These are phyloP conservation scores for Agelas oroides DNA, from an alignment of 37 sponge, comb jelly and placozoan species.

Conservation along the genomic window DNA sequence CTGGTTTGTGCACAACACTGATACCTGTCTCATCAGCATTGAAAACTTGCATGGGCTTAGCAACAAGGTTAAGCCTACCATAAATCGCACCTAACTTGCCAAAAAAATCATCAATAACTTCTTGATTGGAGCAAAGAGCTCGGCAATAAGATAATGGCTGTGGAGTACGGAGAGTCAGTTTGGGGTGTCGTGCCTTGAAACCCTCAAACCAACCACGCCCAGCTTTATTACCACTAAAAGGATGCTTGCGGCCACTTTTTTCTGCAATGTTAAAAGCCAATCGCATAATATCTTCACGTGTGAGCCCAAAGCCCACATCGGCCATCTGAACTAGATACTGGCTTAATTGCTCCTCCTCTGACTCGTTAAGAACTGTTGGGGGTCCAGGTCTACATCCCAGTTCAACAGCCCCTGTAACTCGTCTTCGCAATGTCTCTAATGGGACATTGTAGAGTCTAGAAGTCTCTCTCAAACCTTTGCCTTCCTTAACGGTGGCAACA, in stretches of 20 bases:
- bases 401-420: slow-evolving; percentile 55
- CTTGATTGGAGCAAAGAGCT: slow-evolving; percentile 23
- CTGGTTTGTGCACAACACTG: slow-evolving; percentile 33
- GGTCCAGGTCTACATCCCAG: slow-evolving; percentile 46
- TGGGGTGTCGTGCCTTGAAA: slow-evolving; percentile 33
- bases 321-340: slow-evolving; percentile 44
- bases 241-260: slow-evolving; percentile 16
- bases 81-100: slow-evolving; percentile 27
- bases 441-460: slow-evolving; percentile 33
- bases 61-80: slow-evolving; percentile 34
- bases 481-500: slow-evolving; percentile 20
- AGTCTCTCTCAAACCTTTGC: slow-evolving; percentile 55
- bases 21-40: slow-evolving; percentile 56
- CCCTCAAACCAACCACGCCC: slow-evolving; percentile 49
- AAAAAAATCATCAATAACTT: slow-evolving; percentile 33
- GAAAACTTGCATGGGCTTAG: slow-evolving; percentile 56
- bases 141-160: slow-evolving; percentile 20
- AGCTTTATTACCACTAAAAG: slow-evolving; percentile 8
- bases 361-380: slow-evolving; percentile 41
- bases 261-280: slow-evolving; percentile 46
- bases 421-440: slow-evolving; percentile 47
- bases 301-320: slow-evolving; percentile 55
- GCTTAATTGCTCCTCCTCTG: slow-evolving; percentile 41
- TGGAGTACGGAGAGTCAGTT: slow-evolving; percentile 15
- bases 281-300: slow-evolving; percentile 40